Conservation (phyloP, 2,797 vertebrate species). For the Scolopax bukidnonensis region DNA sequence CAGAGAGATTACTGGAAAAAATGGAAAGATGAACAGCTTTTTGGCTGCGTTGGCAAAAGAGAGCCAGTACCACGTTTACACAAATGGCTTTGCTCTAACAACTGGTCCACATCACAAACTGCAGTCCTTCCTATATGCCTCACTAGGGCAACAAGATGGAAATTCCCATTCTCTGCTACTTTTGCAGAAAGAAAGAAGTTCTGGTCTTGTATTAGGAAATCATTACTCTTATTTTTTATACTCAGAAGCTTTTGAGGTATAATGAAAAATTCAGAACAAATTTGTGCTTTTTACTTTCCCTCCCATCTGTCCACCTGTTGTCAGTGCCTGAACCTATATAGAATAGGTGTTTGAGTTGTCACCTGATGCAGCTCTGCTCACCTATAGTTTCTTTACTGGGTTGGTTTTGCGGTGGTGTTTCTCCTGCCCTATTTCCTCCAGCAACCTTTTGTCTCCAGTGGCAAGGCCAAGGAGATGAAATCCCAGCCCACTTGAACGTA, state of each 20-base stretch:
- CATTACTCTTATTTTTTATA: not conserved
- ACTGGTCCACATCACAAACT: not conserved
- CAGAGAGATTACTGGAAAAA: not conserved
- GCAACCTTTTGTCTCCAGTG: not conserved
- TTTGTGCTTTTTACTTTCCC: not conserved
- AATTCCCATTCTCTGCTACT: not conserved
- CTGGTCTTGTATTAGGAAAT: not conserved
- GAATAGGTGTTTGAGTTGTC: not conserved
- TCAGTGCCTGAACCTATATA: not conserved
- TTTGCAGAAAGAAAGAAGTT: not conserved
- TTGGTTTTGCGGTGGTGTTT: not conserved
- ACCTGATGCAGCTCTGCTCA: not conserved
- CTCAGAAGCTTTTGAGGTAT: not conserved
- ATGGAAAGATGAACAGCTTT: not conserved
- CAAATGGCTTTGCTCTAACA: not conserved
- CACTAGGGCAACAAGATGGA: not conserved
- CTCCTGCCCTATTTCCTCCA: not conserved
- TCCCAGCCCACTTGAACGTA: not conserved
- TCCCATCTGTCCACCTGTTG: not conserved
- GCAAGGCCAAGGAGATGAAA: not conserved
- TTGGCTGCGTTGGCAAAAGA: not conserved
- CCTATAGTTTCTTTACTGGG: fast-evolving
- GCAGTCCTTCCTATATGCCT: not conserved
- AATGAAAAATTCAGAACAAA: not conserved
- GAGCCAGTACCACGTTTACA: fast-evolving